These are phyloP conservation scores for Microdon myrmicae DNA, from an alignment of 2,888 invertebrate genomes.

Conservation along the genomic window DNA sequence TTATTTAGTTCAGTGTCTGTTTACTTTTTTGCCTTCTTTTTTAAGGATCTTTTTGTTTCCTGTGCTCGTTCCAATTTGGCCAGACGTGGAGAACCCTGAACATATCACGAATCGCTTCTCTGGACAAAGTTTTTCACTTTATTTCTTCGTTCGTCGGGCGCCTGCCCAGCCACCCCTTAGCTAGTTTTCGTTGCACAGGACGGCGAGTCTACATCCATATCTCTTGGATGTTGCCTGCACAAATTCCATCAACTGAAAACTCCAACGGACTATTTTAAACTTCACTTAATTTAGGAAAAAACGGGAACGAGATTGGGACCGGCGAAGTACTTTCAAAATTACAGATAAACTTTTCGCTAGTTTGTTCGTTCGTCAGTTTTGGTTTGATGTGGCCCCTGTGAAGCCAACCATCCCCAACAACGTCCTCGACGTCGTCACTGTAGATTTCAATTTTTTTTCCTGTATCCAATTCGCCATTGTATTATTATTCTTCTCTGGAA, in stretches of 20 bases:
- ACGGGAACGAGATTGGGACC: slow-evolving; percentile 4
- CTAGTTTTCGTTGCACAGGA: too few species aligned
- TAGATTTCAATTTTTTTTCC: slow-evolving; percentile 1
- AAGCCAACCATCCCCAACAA: too few species aligned
- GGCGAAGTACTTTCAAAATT: slow-evolving; percentile 37
- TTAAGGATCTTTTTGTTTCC: too few species aligned
- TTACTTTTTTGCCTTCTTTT: slow-evolving; percentile 21
- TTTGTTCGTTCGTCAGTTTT: background rate
- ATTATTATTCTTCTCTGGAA: slow-evolving; percentile 17
- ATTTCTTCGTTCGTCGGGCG: too few species aligned
- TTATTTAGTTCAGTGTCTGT: slow-evolving; percentile 41
- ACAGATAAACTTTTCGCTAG: slow-evolving; percentile 44
- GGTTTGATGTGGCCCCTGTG: slow-evolving; percentile 5
- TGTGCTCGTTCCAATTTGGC: slow-evolving; percentile 41
- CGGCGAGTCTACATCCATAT: too few species aligned
- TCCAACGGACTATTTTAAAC: slow-evolving; percentile 48
- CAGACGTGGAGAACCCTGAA: slow-evolving; percentile 26
- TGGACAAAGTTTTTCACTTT: slow-evolving; percentile 51
- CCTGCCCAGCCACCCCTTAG: too few species aligned
- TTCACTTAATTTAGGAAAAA: slow-evolving; percentile 36
- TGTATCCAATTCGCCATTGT: slow-evolving; percentile 14
- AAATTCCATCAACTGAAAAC: slow-evolving; percentile 43
- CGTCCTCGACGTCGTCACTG: slow-evolving; percentile 9
- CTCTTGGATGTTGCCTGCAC: too few species aligned
- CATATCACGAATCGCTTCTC: slow-evolving; percentile 33